Percentiles rank a stretch among this genome's conserved stretches.
Evolutionary conservation across 2,797 vertebrate genomes (phyloP).

Genomic region (Vireo griseus): DNA sequence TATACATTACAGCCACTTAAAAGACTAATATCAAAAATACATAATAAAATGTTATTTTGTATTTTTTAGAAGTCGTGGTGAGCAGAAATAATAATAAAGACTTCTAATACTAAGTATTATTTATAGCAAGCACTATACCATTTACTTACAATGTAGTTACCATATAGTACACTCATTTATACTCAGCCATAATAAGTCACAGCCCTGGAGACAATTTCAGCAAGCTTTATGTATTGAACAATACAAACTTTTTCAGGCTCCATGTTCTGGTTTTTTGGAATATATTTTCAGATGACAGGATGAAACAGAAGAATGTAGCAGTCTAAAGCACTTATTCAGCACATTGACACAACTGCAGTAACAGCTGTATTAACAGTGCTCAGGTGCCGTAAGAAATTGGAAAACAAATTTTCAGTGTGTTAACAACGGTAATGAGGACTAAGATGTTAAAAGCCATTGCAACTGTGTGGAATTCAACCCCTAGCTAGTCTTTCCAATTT

Average conservation of each 20-base stretch:
- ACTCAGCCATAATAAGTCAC: neutral
- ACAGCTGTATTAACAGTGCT: neutral
- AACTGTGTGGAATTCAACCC: neutral
- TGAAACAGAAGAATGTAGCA: neutral
- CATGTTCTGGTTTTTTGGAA: too few relatives aligned
- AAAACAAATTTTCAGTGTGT: neutral
- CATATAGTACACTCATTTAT: neutral
- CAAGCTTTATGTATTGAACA: neutral
- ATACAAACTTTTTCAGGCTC: neutral
- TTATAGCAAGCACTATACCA: neutral
- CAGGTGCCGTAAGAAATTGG: neutral
- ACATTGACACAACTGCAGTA: neutral
- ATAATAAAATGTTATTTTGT: neutral
- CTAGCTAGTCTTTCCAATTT: neutral
- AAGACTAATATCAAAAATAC: neutral
- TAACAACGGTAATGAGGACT: neutral
- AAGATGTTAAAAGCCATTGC: neutral
- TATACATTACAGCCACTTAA: neutral
- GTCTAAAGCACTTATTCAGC: neutral
- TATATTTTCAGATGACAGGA: neutral
- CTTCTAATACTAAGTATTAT: neutral
- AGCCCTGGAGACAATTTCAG: neutral
- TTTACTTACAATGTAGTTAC: neutral
- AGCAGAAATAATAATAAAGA: neutral
- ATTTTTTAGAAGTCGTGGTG: neutral